Evolutionary conservation across 2,797 vertebrate species (phyloP).

Genomic region (Anguilla marmorata): DNA sequence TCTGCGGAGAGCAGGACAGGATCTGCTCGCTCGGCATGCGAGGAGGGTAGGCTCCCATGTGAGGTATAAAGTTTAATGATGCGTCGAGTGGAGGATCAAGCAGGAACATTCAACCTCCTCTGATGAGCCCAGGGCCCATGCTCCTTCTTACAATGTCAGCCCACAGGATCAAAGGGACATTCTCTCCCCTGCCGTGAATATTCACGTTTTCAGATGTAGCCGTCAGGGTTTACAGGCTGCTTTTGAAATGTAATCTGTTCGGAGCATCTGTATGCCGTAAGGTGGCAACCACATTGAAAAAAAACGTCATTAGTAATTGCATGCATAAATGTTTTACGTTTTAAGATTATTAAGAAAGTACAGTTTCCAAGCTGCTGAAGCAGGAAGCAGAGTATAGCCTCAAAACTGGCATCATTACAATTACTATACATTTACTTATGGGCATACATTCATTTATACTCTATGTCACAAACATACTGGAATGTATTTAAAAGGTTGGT

Average conservation of each 20-base stretch:
- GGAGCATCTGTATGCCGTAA: background rate
- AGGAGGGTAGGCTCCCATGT: background rate
- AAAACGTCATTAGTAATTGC: background rate
- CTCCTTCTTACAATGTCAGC: background rate
- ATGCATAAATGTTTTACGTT: background rate
- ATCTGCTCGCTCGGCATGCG: background rate
- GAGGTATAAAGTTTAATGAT: background rate
- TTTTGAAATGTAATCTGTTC: background rate
- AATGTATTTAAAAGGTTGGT: background rate
- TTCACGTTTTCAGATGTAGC: slow-evolving; percentile 19
- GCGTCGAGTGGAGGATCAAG: slow-evolving; percentile 4
- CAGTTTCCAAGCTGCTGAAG: background rate
- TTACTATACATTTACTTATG: background rate
- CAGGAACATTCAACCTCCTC: background rate
- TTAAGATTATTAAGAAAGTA: background rate
- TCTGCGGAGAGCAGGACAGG: background rate
- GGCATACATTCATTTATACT: background rate
- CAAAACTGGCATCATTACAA: background rate
- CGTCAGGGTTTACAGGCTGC: background rate
- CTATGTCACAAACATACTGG: background rate
- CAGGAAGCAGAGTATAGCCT: background rate
- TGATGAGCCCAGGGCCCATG: slow-evolving; percentile 14
- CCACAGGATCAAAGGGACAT: slow-evolving; percentile 19
- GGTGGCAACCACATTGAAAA: background rate
- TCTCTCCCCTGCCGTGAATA: background rate